These are phyloP conservation scores for Antheraea pernyi DNA, from an alignment of 1,140 invertebrate species.

Conservation along the genomic window DNA sequence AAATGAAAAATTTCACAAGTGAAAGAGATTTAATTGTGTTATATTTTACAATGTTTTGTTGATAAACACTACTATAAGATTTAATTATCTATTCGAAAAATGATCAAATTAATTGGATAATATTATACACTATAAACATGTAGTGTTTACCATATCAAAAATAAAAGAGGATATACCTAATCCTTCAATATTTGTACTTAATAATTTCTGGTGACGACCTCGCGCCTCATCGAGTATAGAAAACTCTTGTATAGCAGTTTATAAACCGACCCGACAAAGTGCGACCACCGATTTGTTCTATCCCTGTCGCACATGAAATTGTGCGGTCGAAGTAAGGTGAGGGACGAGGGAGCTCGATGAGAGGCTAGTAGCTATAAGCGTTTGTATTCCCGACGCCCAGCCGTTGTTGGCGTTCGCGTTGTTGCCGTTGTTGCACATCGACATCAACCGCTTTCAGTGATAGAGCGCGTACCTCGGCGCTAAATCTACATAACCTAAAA, in stretches of 20 bases:
- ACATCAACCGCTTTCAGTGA: conserved; percentile 74
- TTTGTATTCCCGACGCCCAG: conserved; percentile 38
- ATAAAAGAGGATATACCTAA: too few relatives aligned
- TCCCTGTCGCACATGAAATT: conserved; percentile 51
- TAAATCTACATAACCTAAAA: conserved; percentile 75
- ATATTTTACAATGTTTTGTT: too few relatives aligned
- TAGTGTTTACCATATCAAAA: too few relatives aligned
- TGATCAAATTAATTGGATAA: too few relatives aligned
- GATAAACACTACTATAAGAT: too few relatives aligned
- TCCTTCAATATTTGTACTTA: background rate
- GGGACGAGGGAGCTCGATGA: conserved; percentile 42
- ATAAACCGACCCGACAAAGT: conserved; percentile 19
- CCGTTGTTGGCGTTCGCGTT: conserved; percentile 47
- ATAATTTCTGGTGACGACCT: background rate
- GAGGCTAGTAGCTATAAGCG: conserved; percentile 66
- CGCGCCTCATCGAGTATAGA: conserved; percentile 14
- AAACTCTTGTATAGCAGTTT: conserved; percentile 28
- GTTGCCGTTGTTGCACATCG: conserved; percentile 66
- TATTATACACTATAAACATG: too few relatives aligned
- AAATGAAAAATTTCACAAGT: too few relatives aligned
- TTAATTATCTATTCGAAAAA: too few relatives aligned
- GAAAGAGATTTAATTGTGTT: too few relatives aligned
- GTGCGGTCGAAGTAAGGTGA: conserved; percentile 38
- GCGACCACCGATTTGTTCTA: conserved; percentile 13
- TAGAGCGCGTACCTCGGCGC: conserved; percentile 75